A percentile compares a stretch with the other conserved stretches of the same genome.
Evolutionary conservation across 2,797 vertebrate genomes (phyloP).

Genomic region (Arnoldichthys spilopterus): DNA sequence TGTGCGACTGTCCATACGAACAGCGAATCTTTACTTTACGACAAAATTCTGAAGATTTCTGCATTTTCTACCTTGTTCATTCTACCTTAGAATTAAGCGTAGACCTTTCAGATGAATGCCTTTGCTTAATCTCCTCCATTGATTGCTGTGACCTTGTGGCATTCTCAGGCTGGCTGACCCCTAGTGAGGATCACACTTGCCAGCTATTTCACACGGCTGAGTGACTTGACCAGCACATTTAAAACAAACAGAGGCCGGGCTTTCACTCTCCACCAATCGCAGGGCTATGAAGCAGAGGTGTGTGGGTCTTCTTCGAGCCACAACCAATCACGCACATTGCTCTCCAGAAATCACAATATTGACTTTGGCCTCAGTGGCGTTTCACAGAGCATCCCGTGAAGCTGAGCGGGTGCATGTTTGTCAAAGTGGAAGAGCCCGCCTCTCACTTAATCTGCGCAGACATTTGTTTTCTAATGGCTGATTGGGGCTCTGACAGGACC

Average conservation of each 20-base stretch:
- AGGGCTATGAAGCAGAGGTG: slow-evolving; percentile 22
- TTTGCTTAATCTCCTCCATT: slow-evolving; percentile 37
- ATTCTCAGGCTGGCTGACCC: slow-evolving; percentile 40
- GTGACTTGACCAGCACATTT: slow-evolving; percentile 34
- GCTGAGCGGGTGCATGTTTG: slow-evolving; percentile 39
- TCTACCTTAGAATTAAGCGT: slow-evolving; percentile 2
- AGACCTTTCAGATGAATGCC: slow-evolving; percentile 3
- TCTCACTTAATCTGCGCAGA: slow-evolving; percentile 5
- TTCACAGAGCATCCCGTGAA: slow-evolving; percentile 42
- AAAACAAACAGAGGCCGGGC: slow-evolving; percentile 41
- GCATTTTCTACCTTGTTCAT: not conserved
- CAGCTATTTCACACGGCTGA: slow-evolving; percentile 41
- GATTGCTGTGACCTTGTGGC: slow-evolving; percentile 52
- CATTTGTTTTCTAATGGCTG: slow-evolving; percentile 30
- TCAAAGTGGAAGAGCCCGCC: slow-evolving; percentile 21
- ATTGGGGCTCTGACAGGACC: slow-evolving; percentile 2
- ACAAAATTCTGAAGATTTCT: not conserved
- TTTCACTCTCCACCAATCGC: slow-evolving; percentile 45
- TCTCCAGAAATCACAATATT: slow-evolving; percentile 51
- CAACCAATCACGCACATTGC: slow-evolving; percentile 45
- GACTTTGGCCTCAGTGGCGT: slow-evolving; percentile 52
- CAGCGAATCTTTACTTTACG: not conserved
- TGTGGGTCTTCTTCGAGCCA: slow-evolving; percentile 33
- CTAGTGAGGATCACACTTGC: slow-evolving; percentile 30
- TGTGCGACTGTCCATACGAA: not conserved